Base-by-base conservation (phyloP, 2,797 vertebrate genomes). In the Morelia viridis region DNA sequence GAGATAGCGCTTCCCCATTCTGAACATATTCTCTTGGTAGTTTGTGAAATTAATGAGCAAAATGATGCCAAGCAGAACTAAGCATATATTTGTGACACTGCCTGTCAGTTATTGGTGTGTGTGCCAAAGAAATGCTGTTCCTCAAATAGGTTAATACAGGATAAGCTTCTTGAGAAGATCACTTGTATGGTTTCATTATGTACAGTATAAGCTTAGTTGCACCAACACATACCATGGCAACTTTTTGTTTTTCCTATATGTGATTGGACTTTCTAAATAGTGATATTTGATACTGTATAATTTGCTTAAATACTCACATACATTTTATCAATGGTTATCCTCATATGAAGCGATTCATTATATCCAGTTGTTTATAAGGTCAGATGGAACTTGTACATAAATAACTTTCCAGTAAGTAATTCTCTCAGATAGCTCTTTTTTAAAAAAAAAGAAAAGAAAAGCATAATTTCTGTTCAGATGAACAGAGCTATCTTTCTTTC, bases 31-130 rank as follows among this genome's bases (percentile, higher is more conserved):
- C 97, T 97, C 97, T 92, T 95, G 97, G 93, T 97, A 94, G 96
- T 97, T 97, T 94, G 94, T 96, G 96, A 96, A 97, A 97, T 97
- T 97, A 97, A 96, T 90, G 96, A 97, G 89, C 94, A 88, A 87
- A 97, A 94, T 68, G 96, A 95, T 94, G 46, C 94, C 95, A 93
- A 93, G 96, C 96, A 95, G 96, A 96, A 95, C 94, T 28, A 85
- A 96, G 91, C 89, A 15, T 93, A 35, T 94, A 89, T 94, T 94
- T 96, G 93, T 64, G 90, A 94, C 93, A 87, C 92, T 93, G 88
- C 93, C 35, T 91, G 94, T 91, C 94, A 91, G 4, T 50, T 60
- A 41, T 57, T 93, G 64, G 90, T 94, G 71, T 89, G 83, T 41
- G 65, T 91, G 58, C 56, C 41, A 88, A 95, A 96, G 91, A 87